Base-by-base conservation (phyloP, 1,140 invertebrate genomes). In the Brevipalpus yothersi region DNA sequence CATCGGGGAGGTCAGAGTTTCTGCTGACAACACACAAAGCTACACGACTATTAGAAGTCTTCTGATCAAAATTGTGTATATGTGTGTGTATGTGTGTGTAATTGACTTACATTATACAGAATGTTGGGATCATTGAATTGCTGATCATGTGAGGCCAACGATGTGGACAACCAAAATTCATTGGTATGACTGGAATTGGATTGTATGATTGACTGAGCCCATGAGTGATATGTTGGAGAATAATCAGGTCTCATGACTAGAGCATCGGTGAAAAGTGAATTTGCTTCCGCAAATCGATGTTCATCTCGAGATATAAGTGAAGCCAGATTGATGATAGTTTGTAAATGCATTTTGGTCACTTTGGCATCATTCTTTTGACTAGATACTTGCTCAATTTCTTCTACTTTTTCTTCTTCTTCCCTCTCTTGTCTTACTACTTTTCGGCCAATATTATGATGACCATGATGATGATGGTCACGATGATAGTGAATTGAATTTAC, bases 251-350 rank as follows among this genome's bases (percentile, higher is more conserved):
- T 57, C 43, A 61, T 31, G 49, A 9, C 10, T n/a, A 51, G n/a
- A n/a, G 49, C 49, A 19, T 51, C n/a, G 21, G n/a, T n/a, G 21
- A 19, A 51, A 51, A 51, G 49, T 51, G 49, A 51, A 61, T 74
- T 71, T 2, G 73, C 73, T 64, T 75, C 73, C 39, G 65, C 58
- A 8, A 73, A 64, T 47, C 72, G 64, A 10, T 62, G 67, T 13
- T 64, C 57, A 62, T 74, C 69, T 61, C 71, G 68, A 4, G 70
- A 67, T 17, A 74, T 68, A 8, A 75, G 64, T 21, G 68, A 69
- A 2, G 69, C 73, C 41, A 74, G 60, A 58, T 72, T 74, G 7
- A 75, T 65, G 58, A 69, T 74, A 11, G 72, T 71, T 64, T 74
- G 72, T 54, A 75, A 63, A 63, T 75, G 72, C 58, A 65, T 72